A percentile compares a stretch with the other conserved stretches of the same genome.
These are phyloP conservation scores for Sesamia inferens DNA, from an alignment of 2,888 invertebrate species.

Conservation along the genomic window DNA sequence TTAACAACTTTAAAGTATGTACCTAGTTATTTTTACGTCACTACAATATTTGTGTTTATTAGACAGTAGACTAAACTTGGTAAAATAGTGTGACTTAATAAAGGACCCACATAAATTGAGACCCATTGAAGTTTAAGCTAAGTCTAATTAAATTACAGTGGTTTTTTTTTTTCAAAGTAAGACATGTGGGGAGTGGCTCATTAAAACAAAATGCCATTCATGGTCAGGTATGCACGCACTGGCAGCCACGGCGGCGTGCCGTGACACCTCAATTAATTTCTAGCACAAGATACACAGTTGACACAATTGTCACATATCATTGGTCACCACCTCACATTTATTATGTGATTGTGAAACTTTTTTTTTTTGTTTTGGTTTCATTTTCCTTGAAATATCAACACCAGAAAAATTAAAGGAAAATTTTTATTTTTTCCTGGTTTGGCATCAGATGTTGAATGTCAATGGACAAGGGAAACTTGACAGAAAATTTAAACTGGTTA, in stretches of 20 bases:
- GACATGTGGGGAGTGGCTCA: conserved; percentile 54
- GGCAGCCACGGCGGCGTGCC: conserved; percentile 64
- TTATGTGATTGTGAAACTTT: conserved; percentile 44
- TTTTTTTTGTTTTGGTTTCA: conserved; percentile 37
- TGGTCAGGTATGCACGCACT: conserved; percentile 65
- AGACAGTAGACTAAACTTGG: not conserved
- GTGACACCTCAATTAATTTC: conserved; percentile 66
- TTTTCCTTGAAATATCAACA: conserved; percentile 46
- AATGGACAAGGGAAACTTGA: conserved; percentile 32
- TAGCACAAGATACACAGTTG: conserved; percentile 62
- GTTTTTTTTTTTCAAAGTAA: conserved; percentile 34
- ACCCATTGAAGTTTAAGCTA: not conserved
- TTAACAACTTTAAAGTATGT: not conserved
- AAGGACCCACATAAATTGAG: not conserved
- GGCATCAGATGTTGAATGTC: conserved; percentile 14
- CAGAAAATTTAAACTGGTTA: not conserved
- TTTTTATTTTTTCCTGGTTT: conserved; percentile 27
- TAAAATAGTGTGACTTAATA: not conserved
- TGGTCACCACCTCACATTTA: conserved; percentile 47
- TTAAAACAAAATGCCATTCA: conserved; percentile 60
- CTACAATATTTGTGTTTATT: not conserved
- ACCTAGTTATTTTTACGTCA: not conserved
- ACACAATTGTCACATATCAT: conserved; percentile 61
- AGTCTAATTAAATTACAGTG: conserved; percentile 2
- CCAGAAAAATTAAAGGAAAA: conserved; percentile 23